phyloP scores from a whole-genome alignment of 92 coral and sea anemone species.

The Heteractis magnifica region DNA sequence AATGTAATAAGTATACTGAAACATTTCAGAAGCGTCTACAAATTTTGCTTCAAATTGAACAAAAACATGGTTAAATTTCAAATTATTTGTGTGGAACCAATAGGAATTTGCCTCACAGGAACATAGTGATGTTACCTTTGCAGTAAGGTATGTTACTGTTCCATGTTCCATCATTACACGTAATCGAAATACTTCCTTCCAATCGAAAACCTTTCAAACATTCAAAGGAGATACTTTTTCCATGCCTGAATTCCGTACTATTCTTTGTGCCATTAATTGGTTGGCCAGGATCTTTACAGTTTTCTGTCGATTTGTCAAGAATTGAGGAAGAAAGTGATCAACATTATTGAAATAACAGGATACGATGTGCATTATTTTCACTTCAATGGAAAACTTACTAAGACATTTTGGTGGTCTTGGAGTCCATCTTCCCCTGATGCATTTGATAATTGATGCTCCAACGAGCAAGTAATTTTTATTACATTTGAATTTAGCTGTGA shows the following conservation, averaged over 20 bases:
- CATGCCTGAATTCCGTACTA: not conserved
- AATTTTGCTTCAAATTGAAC: not conserved
- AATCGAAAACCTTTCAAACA: not conserved
- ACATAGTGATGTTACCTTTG: not conserved
- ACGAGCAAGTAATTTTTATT: constrained; percentile 6
- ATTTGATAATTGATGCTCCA: constrained; percentile 30
- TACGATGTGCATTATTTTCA: not conserved
- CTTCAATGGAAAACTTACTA: not conserved
- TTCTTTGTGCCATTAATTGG: constrained; percentile 1
- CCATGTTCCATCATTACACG: not conserved
- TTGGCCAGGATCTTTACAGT: constrained; percentile 8
- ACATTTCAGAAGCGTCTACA: too few species aligned
- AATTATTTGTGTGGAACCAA: too few species aligned
- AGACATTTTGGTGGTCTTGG: constrained; percentile 23
- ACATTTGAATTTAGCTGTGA: constrained; percentile 27
- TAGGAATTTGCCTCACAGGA: not conserved
- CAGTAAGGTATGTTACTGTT: not conserved
- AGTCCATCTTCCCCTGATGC: constrained; percentile 37
- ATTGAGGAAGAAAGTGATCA: not conserved
- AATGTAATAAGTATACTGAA: too few species aligned
- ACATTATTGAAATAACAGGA: not conserved
- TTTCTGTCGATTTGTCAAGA: not conserved
- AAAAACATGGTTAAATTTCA: not conserved
- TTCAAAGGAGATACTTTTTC: not conserved
- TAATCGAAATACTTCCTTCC: not conserved